Evolutionary conservation across 2,888 invertebrate genomes (phyloP).

Genomic region (Eurois occulta): DNA sequence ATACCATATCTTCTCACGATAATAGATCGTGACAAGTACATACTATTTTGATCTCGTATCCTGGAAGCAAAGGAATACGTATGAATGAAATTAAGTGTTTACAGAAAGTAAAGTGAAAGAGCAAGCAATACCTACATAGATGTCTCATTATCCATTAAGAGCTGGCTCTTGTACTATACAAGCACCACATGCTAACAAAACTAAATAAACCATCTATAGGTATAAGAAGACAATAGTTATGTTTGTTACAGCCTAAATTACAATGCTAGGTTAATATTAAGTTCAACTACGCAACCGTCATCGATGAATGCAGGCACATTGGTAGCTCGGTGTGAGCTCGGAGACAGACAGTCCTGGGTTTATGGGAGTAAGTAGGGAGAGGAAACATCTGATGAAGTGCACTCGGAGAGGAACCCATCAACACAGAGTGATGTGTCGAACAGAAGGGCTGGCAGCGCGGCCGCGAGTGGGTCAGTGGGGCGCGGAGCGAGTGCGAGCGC

Average conservation of each 20-base stretch:
- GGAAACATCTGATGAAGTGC: no score
- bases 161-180: background rate
- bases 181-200: background rate
- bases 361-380: background rate
- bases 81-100: background rate
- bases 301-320: background rate
- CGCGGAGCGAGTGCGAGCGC: slow-evolving; percentile 24
- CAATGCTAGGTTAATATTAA: background rate
- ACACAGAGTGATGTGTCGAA: no score
- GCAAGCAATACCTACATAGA: background rate
- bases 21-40: background rate
- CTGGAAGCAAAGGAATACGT: background rate
- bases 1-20: background rate
- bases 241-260: background rate
- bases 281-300: background rate
- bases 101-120: background rate
- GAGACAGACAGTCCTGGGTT: background rate
- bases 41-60: background rate
- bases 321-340: background rate
- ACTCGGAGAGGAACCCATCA: background rate
- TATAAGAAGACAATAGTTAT: background rate
- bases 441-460: background rate
- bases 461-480: slow-evolving; percentile 41
- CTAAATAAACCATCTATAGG: background rate
- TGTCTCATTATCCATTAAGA: background rate